Evolutionary conservation across 2,888 invertebrate genomes (phyloP), one percentile per base, ranked within the genome.

Genomic region (Catocala fraxini): DNA sequence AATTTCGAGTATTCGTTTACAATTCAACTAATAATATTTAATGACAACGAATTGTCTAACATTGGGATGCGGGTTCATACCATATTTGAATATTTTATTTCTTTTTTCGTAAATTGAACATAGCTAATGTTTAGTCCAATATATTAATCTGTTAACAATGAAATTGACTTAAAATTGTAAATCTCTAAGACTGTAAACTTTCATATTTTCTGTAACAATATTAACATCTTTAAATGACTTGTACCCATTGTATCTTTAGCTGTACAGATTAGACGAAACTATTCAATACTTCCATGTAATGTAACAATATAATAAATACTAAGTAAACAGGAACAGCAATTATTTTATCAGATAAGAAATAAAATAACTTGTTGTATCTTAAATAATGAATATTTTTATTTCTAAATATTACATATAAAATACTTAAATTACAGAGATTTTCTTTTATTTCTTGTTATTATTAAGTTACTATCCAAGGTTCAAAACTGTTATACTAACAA

Each of bases 401-500:
- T 82, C 82, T 86, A 86, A 84, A 86, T 69, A 79, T 86, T 84
- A 86, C 79, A 86, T 86, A 86, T 63, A 85, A 87, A 89, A 84
- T 81, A 76, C 83, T 86, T 85, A 85, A 57, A 74, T 75, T 79
- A 81, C 58, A 76, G 71, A 69, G 68, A 71, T 75, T 77, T 56
- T 51, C 55, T 63, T 68, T 59, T 57, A 57, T 34, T 56, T 56
- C 3, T 51, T 60, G 43, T 63, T 62, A 54, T 71, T 49, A 42
- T 15, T 41, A 11, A 39, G 12, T 43, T 46, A 49, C 62, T 47
- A 33, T 69, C 56, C 60, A 56, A 57, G 48, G 39, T 54, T 64
- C 45, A 64, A 56, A 70, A 62, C 58, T 63, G 58, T 67, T 43
- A 67, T 56, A 65, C 35, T 61, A 57, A 55, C 43, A 56, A 70